These are phyloP conservation scores for Eupithecia subfuscata DNA, from an alignment of 2,888 invertebrate species.

Conservation along the genomic window DNA sequence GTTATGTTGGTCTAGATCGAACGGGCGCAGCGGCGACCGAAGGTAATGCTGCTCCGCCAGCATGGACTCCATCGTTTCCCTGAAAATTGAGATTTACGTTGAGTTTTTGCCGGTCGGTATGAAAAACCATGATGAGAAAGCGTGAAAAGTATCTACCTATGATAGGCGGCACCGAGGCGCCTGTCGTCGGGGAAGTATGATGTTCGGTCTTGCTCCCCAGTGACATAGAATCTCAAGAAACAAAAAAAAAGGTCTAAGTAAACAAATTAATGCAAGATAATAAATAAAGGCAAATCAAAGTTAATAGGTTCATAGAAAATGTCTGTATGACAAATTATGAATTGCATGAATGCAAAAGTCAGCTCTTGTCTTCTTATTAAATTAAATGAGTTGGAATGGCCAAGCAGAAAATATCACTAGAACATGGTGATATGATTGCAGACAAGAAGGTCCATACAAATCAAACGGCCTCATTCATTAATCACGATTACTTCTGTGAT, in stretches of 20 bases:
- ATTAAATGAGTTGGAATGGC: conserved; percentile 61
- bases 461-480: background rate
- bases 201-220: conserved; percentile 82
- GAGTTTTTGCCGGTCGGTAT: conserved; percentile 45
- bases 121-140: conserved; percentile 39
- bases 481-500: conserved; percentile 2
- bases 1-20: conserved; percentile 88
- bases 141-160: conserved; percentile 74
- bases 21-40: conserved; percentile 90
- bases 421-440: conserved; percentile 62
- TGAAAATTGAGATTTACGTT: conserved; percentile 70
- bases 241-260: conserved; percentile 70
- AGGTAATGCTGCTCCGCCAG: conserved; percentile 93
- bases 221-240: conserved; percentile 84
- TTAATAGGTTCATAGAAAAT: conserved; percentile 47
- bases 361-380: conserved; percentile 57
- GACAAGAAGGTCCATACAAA: background rate
- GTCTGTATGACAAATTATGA: conserved; percentile 51
- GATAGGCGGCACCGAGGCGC: conserved; percentile 80
- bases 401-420: conserved; percentile 52
- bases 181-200: conserved; percentile 81
- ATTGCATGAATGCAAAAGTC: conserved; percentile 55
- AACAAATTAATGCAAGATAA: conserved; percentile 37
- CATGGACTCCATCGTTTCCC: conserved; percentile 96
- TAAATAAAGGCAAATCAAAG: conserved; percentile 25